A percentile compares a stretch with the other conserved stretches of the same genome.
These are phyloP conservation scores for Exephanes ischioxanthus DNA, from an alignment of 2,888 invertebrate species.

Conservation along the genomic window DNA sequence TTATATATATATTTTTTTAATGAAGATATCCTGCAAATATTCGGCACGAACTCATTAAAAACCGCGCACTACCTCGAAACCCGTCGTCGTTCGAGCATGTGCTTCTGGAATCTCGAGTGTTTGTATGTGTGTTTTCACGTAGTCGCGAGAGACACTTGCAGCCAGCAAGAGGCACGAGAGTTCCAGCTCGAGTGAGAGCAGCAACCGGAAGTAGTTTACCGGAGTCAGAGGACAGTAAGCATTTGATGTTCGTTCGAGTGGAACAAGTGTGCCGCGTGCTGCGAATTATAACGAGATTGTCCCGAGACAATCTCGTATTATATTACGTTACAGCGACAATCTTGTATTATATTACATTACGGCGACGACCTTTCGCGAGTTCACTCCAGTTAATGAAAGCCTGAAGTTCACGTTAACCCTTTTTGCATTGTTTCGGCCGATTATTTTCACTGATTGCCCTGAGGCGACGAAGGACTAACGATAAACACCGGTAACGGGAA, in stretches of 20 bases:
- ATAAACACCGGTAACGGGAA: too few relatives aligned
- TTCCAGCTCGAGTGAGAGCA: constrained; percentile 20
- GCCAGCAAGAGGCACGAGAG: constrained; percentile 9
- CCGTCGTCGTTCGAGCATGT: constrained; percentile 14
- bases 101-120: constrained; percentile 29
- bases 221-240: constrained; percentile 30
- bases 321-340: not conserved
- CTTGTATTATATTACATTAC: not conserved
- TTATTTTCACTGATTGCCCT: not conserved
- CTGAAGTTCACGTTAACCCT: not conserved
- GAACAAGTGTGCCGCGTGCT: constrained; percentile 42
- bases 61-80: not conserved
- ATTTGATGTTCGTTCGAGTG: constrained; percentile 43
- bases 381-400: constrained; percentile 33
- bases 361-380: constrained; percentile 2
- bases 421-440: not conserved
- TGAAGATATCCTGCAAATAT: constrained; percentile 8
- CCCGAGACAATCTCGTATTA: constrained; percentile 12
- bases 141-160: constrained; percentile 28
- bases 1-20: constrained; percentile 17
- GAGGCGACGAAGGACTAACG: not conserved
- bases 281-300: constrained; percentile 58
- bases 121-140: constrained; percentile 14
- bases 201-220: constrained; percentile 46
- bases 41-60: constrained; percentile 17